Base-by-base conservation (phyloP, 2,113 vertebrate species). In the Cygnus atratus region DNA sequence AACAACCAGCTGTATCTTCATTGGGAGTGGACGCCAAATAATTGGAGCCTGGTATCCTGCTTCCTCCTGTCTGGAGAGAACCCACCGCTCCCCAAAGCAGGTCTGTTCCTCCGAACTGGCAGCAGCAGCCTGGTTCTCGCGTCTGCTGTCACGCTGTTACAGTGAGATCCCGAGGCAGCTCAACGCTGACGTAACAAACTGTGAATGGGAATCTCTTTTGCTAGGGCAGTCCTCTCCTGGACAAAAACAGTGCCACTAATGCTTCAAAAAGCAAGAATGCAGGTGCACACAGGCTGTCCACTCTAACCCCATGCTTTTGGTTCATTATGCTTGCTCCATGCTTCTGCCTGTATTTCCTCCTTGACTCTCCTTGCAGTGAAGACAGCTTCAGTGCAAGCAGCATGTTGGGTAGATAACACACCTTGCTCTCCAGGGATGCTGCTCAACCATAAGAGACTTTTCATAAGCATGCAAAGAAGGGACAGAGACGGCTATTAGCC, bases 231-330 rank as follows among this genome's bases (percentile, higher is more conserved):
- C 50, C 58, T 88, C 35, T 58, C 39, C 54, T 25, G 61, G 37
- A 50, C 0, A 6, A n/a, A 70, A 59, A 5, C 44, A 21, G 50
- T 35, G 67, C 28, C 52, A 11, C n/a, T 28, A 14, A 13, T 12
- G 21, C n/a, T 46, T 19, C 9, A 0, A 25, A 67, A 82, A 68
- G 33, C 41, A 52, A 58, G 48, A 50, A 73, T 71, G 11, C 43
- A 33, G 2, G 35, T 1, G 0, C 26, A 39, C 0, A 1, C 43
- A 83, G 20, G 11, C 41, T 35, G 16, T 22, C 37, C 8, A 2
- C 39, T 50, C 33, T 39, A 71, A 50, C 17, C 46, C 52, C 35
- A 29, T 46, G 26, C 24, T 39, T 28, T 9, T 20, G 7, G 35
- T 77, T 12, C 19, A 5, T 26, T 48, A 11, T 24, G 29, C n/a